Conservation (phyloP, 2,113 vertebrate species). For the Tursiops truncatus region DNA sequence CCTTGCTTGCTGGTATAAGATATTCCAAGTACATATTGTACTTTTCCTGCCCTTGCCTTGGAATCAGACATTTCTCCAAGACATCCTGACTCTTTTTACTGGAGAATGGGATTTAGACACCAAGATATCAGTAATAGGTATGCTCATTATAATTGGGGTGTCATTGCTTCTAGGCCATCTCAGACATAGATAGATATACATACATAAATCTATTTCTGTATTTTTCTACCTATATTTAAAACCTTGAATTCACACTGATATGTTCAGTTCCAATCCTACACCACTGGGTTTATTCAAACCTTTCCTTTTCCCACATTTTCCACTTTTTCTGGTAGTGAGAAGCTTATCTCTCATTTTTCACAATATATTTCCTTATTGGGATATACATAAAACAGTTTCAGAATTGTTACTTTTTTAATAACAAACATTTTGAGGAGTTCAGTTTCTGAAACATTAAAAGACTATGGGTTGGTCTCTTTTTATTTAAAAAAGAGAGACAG, state of each 20-base stretch:
- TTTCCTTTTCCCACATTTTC: neutral
- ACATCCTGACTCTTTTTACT: neutral
- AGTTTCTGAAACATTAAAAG: neutral
- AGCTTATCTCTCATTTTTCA: neutral
- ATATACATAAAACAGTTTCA: neutral
- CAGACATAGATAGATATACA: neutral
- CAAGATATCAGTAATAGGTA: neutral
- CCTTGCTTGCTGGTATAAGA: neutral
- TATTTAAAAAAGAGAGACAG: neutral
- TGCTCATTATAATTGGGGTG: neutral
- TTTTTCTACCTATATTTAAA: neutral
- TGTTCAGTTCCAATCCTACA: neutral
- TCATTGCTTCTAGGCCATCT: neutral
- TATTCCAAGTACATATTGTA: neutral
- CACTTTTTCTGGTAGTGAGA: neutral
- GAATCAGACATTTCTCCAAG: neutral
- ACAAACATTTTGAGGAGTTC: neutral
- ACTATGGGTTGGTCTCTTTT: neutral
- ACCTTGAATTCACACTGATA: neutral
- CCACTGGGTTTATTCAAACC: neutral
- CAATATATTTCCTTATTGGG: neutral
- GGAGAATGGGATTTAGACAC: neutral
- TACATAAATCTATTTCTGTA: neutral
- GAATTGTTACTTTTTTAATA: neutral
- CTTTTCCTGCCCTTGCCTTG: neutral